A percentile compares a stretch with the other conserved stretches of the same genome.
Conservation (phyloP, 2,888 invertebrate species). For the Chironomus tentans region DNA sequence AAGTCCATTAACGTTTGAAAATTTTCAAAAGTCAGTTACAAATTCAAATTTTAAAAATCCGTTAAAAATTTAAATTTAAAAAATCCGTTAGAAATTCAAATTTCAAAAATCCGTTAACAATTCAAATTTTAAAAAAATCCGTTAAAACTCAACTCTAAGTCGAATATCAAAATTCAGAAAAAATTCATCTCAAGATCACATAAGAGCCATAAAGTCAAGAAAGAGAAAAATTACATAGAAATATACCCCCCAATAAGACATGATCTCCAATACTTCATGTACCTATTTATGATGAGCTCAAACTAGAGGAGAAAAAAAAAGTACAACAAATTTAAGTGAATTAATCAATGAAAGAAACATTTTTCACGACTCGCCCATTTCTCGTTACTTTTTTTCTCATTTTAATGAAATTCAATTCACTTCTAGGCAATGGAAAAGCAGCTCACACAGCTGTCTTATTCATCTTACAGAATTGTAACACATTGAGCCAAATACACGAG, state of each 20-base stretch:
- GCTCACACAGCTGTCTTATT: background rate
- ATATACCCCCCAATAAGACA: background rate
- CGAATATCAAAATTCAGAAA: no score
- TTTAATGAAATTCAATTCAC: background rate
- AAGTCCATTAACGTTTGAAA: no score
- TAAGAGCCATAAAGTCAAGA: no score
- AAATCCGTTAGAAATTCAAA: no score
- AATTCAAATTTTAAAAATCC: no score
- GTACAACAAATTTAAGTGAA: constrained; percentile 12
- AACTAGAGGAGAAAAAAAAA: background rate
- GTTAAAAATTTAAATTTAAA: no score
- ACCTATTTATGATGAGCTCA: background rate
- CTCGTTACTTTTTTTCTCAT: background rate
- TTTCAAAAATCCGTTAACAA: no score
- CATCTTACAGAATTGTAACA: background rate
- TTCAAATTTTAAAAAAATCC: no score
- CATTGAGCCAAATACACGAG: background rate
- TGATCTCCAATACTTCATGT: background rate
- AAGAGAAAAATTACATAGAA: no score
- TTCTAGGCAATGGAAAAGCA: background rate
- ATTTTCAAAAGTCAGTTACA: no score
- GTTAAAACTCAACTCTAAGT: no score
- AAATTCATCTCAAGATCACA: no score
- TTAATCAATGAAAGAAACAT: constrained; percentile 17
- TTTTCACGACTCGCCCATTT: constrained; percentile 25